Evolutionary conservation across 2,888 invertebrate genomes (phyloP).

Genomic region (Penaeus monodon): DNA sequence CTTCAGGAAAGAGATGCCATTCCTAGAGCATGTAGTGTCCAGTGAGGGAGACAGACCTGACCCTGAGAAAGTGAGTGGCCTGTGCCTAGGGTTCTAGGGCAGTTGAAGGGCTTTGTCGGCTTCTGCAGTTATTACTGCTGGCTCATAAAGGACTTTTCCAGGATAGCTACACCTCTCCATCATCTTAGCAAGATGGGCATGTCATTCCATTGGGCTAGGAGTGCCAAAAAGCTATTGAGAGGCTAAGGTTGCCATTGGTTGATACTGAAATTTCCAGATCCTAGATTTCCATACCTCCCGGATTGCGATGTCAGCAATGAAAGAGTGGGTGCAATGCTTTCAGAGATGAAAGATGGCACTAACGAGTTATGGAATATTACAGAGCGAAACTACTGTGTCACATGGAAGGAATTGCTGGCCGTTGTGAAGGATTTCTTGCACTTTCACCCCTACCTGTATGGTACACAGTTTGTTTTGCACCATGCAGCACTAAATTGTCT

Average conservation of each 20-base stretch:
- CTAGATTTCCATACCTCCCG: no score
- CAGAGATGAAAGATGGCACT: not conserved
- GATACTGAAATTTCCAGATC: no score
- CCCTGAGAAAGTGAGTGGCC: conserved; percentile 66
- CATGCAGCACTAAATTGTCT: conserved; percentile 3
- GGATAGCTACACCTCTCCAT: conserved; percentile 51
- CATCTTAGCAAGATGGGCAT: conserved; percentile 24
- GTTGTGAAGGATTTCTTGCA: no score
- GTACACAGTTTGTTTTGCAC: not conserved
- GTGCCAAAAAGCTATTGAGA: not conserved
- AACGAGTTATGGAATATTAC: no score
- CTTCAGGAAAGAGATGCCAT: conserved; percentile 1
- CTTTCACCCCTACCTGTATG: not conserved
- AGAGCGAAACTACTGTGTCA: no score
- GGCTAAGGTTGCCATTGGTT: no score
- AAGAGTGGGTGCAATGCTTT: not conserved
- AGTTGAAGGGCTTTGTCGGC: conserved; percentile 66
- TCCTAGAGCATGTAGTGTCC: conserved; percentile 42
- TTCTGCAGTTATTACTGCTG: conserved; percentile 66
- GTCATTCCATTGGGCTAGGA: not conserved
- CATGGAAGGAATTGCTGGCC: no score
- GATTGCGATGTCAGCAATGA: no score
- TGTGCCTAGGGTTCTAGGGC: conserved; percentile 49
- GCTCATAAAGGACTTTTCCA: conserved; percentile 64
- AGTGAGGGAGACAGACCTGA: conserved; percentile 31